Percentiles rank a stretch among this genome's conserved stretches.
Conservation (phyloP, 2,113 vertebrate genomes). For the Pluvialis apricaria region DNA sequence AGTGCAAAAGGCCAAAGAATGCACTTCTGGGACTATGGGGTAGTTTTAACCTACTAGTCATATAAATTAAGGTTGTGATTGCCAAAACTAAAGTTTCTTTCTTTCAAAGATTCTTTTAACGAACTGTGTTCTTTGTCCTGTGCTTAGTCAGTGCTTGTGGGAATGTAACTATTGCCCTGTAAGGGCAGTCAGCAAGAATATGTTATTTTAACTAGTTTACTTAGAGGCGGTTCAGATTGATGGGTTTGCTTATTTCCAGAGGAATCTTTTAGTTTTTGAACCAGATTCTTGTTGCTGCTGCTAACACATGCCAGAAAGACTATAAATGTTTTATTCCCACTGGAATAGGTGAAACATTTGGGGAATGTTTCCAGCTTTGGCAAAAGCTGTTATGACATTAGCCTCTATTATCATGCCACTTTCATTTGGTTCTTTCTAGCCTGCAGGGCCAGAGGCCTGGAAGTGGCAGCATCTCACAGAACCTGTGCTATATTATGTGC, state of each 20-base stretch:
- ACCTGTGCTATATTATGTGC: background rate
- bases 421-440: background rate
- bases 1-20: background rate
- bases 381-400: background rate
- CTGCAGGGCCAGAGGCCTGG: background rate
- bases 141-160: background rate
- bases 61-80: background rate
- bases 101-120: background rate
- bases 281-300: background rate
- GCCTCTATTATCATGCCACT: background rate
- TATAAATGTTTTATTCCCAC: background rate
- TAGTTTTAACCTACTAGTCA: background rate
- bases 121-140: background rate
- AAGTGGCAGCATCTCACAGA: background rate
- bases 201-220: background rate
- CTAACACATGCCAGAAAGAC: background rate
- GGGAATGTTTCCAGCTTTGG: background rate
- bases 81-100: background rate
- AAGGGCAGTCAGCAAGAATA: background rate
- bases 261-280: background rate
- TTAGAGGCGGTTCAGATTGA: background rate
- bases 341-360: background rate
- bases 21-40: background rate
- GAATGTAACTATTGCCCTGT: background rate
- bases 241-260: background rate